Evolutionary conservation across 2,113 vertebrate genomes (phyloP).

Genomic region (Oncorhynchus keta): DNA sequence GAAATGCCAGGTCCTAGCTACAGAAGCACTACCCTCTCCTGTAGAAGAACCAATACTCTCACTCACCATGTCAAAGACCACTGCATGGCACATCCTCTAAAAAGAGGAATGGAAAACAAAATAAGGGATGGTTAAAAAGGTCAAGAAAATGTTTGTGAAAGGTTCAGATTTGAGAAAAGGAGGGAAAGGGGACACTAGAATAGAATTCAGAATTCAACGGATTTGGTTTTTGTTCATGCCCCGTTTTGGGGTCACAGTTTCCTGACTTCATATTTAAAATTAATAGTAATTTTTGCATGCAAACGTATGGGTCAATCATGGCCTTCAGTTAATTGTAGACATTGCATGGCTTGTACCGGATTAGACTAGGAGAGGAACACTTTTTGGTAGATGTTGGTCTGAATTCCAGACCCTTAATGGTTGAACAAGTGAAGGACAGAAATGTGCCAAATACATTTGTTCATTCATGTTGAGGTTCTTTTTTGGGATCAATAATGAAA

Average conservation of each 20-base stretch:
- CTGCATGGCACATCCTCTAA: conserved; percentile 64
- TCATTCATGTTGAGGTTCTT: conserved; percentile 59
- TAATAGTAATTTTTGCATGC: conserved; percentile 68
- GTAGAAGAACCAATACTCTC: conserved; percentile 47
- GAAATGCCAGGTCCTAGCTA: conserved; percentile 92
- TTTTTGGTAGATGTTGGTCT: conserved; percentile 67
- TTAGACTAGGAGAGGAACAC: conserved; percentile 73
- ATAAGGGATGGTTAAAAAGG: not conserved
- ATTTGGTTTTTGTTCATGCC: conserved; percentile 34
- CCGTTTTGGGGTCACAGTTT: conserved; percentile 64
- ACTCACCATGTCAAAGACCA: conserved; percentile 66
- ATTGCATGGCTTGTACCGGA: conserved; percentile 85
- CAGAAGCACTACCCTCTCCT: conserved; percentile 29
- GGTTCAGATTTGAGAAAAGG: conserved; percentile 9
- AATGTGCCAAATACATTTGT: conserved; percentile 67
- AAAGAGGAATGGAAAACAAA: conserved; percentile 21
- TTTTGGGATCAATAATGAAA: conserved; percentile 71
- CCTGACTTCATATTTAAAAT: conserved; percentile 65
- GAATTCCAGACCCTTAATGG: conserved; percentile 60
- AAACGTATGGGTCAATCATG: conserved; percentile 29
- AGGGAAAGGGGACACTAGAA: conserved; percentile 24
- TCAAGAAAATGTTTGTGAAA: not conserved
- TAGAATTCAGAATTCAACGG: conserved; percentile 33
- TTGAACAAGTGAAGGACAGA: conserved; percentile 45
- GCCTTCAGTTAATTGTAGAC: conserved; percentile 62